Percentiles rank a stretch among this genome's conserved stretches.
These are phyloP conservation scores for Mamestra brassicae DNA, from an alignment of 2,888 invertebrate genomes.

Conservation along the genomic window DNA sequence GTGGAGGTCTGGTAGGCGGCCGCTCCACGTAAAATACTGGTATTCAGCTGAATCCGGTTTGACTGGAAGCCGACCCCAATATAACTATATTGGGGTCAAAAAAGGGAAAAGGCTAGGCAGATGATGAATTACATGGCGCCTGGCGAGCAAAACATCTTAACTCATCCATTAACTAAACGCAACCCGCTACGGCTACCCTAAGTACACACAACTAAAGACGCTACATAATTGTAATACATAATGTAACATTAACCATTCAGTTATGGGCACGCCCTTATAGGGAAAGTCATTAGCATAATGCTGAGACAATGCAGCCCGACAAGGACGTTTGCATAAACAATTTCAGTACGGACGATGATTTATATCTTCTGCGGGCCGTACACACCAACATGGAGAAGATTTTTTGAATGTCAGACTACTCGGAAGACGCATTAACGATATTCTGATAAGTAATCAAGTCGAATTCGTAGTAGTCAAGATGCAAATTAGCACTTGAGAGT, in stretches of 20 bases:
- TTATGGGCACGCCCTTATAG: constrained; percentile 64
- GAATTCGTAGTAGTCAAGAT: constrained; percentile 41
- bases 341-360: constrained; percentile 67
- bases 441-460: constrained; percentile 56
- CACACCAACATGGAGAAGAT: constrained; percentile 47
- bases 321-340: constrained; percentile 76
- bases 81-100: too few species aligned
- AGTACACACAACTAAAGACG: constrained; percentile 20
- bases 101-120: too few species aligned
- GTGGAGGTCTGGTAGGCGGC: too few species aligned
- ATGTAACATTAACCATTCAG: constrained; percentile 53
- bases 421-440: constrained; percentile 61
- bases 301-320: constrained; percentile 71
- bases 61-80: too few species aligned
- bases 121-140: too few species aligned
- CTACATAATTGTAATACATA: constrained; percentile 42
- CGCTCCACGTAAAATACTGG: too few species aligned
- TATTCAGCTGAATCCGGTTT: too few species aligned
- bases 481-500: constrained; percentile 40
- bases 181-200: not conserved
- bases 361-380: constrained; percentile 59
- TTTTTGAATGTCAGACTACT: constrained; percentile 56
- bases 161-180: constrained; percentile 4
- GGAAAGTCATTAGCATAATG: constrained; percentile 74
- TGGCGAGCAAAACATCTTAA: not conserved